These are phyloP conservation scores for Hydraecia micacea DNA, from an alignment of 2,888 invertebrate species.

Conservation along the genomic window DNA sequence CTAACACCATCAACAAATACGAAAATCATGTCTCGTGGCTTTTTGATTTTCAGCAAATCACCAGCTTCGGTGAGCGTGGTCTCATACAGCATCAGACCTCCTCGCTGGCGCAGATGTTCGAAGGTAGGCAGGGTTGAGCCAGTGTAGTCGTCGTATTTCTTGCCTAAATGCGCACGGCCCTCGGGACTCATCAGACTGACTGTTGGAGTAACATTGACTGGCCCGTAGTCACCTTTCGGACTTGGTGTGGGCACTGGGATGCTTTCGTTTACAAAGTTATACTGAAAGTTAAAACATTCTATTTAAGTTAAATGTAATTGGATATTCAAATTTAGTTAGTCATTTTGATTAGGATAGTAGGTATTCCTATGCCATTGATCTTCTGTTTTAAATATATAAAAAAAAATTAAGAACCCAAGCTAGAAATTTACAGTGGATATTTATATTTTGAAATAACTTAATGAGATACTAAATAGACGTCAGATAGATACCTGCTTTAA, in stretches of 20 bases:
- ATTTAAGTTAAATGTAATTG: neutral
- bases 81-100: conserved; percentile 92
- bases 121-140: conserved; percentile 90
- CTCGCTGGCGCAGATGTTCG: conserved; percentile 90
- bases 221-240: conserved; percentile 92
- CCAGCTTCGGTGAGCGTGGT: conserved; percentile 80
- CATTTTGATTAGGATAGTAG: neutral
- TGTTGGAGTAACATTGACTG: conserved; percentile 88
- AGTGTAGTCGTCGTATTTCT: conserved; percentile 73
- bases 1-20: conserved; percentile 92
- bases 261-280: conserved; percentile 78
- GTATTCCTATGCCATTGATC: neutral
- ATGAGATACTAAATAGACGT: neutral
- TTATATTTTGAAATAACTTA: neutral
- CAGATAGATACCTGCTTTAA: conserved; percentile 87
- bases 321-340: neutral
- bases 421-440: neutral
- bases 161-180: conserved; percentile 79
- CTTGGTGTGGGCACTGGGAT: conserved; percentile 89
- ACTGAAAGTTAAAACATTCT: conserved; percentile 77
- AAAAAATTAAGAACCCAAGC: neutral
- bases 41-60: conserved; percentile 87
- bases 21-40: conserved; percentile 92
- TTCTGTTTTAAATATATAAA: neutral
- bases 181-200: conserved; percentile 83